Base-by-base conservation (phyloP, 2,797 vertebrate genomes). In the Eospalax fontanierii region DNA sequence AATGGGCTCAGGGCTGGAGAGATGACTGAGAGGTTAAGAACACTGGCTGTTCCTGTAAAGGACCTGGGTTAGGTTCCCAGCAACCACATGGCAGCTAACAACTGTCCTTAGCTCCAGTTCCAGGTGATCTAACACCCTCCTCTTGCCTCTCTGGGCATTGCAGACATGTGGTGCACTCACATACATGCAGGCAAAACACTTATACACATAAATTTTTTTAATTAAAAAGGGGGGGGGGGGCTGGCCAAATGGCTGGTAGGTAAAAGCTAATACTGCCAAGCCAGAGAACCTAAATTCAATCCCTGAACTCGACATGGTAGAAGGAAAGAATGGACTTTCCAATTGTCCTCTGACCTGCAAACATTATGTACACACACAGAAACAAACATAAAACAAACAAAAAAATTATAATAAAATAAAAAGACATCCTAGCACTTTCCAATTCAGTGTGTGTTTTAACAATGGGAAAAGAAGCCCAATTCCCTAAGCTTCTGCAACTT, bases 401-500 rank as follows among this genome's bases (percentile, higher is more conserved):
- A 76, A 75, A 76, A 50, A 22, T n/a, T 54, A 50, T 16, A 15
- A 68, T 43, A 43, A 85, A 71, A 57, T 21, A 57, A n/a, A 50
- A 33, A 65, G 28, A 68, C 18, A 40, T 30, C 38, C 71, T 81
- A 71, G 71, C 35, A 90, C n/a, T 68, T 57, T 82, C 16, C 63
- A 86, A 82, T 21, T 66, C 46, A 50, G 22, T 14, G 30, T 87
- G 14, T 35, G n/a, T 57, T 57, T 66, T 84, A 68, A 33, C 80
- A 83, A 66, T 50, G 46, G 30, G 35, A 68, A 87, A 70, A 87
- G 65, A 70, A 54, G n/a, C 15, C 30, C 74, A 38, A 89, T n/a
- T 87, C 83, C 71, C 57, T 22, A 79, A 59, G 43, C 57, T 74
- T 87, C 12, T 70, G 59, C n/a, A 87, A 71, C 26, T 89, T 92